A percentile compares a stretch with the other conserved stretches of the same genome.
phyloP scores from a whole-genome alignment of 2,888 invertebrate genomes.

The Idaea straminata region DNA sequence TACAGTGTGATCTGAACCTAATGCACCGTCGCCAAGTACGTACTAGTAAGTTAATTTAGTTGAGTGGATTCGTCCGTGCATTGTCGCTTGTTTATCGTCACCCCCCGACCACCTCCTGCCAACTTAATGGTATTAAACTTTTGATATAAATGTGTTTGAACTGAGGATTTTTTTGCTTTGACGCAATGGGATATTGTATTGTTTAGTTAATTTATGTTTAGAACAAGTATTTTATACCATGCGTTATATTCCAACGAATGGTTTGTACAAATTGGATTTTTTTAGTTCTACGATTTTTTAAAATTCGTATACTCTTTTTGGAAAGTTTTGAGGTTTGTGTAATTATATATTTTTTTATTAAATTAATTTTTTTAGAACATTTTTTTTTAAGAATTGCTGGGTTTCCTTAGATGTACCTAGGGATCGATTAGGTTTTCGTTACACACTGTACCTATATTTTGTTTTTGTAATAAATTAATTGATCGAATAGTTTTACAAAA shows the following conservation, averaged over 20 bases:
- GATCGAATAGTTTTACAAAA: too few species aligned
- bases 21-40: slow-evolving; percentile 64
- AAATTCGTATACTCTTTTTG: neutral
- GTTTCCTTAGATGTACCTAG: neutral
- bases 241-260: neutral
- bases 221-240: too few species aligned
- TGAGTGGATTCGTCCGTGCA: slow-evolving; percentile 75
- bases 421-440: neutral
- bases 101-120: slow-evolving; percentile 36
- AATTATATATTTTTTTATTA: too few species aligned
- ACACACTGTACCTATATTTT: too few species aligned
- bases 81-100: slow-evolving; percentile 78
- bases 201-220: neutral
- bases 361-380: too few species aligned
- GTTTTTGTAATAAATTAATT: too few species aligned
- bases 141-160: slow-evolving; percentile 61
- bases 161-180: slow-evolving; percentile 33
- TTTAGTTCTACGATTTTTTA: too few species aligned
- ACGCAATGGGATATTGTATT: neutral
- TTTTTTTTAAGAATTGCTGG: neutral
- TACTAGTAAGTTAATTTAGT: slow-evolving; percentile 73
- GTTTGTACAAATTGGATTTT: neutral
- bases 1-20: slow-evolving; percentile 48
- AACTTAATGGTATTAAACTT: slow-evolving; percentile 77
- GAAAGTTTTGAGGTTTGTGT: neutral